Base-by-base conservation (phyloP, 2,113 vertebrate species). In the Henicopernis longicauda region DNA sequence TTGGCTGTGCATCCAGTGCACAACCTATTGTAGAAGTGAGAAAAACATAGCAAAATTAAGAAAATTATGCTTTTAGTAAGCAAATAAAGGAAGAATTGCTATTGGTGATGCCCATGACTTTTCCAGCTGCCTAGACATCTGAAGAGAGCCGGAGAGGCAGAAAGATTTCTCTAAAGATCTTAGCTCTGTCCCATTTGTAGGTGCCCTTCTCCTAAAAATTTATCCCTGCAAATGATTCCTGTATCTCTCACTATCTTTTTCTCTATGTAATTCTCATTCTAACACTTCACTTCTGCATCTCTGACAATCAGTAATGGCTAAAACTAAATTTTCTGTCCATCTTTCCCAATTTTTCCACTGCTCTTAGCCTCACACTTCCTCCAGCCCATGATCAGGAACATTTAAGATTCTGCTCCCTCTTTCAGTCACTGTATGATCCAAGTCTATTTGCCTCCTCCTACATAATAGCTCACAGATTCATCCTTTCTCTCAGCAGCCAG, bases 381-480 rank as follows among this genome's bases (percentile, higher is more conserved):
- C 57, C 27, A 91, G 69, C 8, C 31, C 8, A 19, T 31, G 14
- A 66, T 26, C 29, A 88, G 61, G 38, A 88, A 70, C 59, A 59
- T 63, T 81, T 86, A 57, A 21, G 12, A 63, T 90, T 83, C 21
- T 47, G 4, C 13, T 86, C 44, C 32, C 19, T 92, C 27, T 83
- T 83, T 90, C 54, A 71, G 59, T 88, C 49, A 45, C 21, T 79
- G 38, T 32, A 38, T 13, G 36, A 77, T 61, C 83, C 85, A 86
- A 88, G 71, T 13, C 54, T 80, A 3, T 74, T 82, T 88, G 34
- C 32, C 21, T 73, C 9, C 71, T 72, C 49, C 84, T 86, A 38
- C 59, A 63, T 47, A 86, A 86, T 63, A 93, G 32, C 19, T 93
- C 63, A 62, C 90, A 96, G 95, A 94, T 57, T 86, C 59, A 86